Evolutionary conservation across 2,797 vertebrate species (phyloP), one percentile per base, ranked within the genome.

Genomic region (Pseudopleuronectes americanus): DNA sequence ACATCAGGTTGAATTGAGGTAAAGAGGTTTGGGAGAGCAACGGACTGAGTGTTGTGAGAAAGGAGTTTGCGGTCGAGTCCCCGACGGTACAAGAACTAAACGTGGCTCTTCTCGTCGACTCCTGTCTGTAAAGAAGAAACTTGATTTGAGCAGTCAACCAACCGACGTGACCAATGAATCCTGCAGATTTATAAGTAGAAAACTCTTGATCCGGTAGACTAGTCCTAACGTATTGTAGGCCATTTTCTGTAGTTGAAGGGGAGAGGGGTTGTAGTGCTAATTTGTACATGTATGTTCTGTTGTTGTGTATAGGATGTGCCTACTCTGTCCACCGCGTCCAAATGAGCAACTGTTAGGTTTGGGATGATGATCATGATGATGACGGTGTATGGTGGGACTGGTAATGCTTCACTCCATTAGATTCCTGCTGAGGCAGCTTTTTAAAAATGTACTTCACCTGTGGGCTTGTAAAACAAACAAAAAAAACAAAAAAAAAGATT

Each of bases 271-370:
- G 74, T 92, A 89, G 90, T 89, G 89, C 71, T 91, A 63, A 84
- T 63, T 68, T 78, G 76, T 91, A 76, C 69, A 77, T 68, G 87
- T 90, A 69, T 80, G 74, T 87, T 92, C 74, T 80, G 75, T 89
- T 81, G 80, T 90, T 89, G 87, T 93, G 88, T 84, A 81, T 92
- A 90, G 89, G 86, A 89, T 74, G 89, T 84, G 80, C 80, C 86
- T 87, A 68, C 87, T 89, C 69, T 76, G 80, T 72, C 60, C 2
- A 17, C 52, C 68, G 56, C 4, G 4, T 82, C 79, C 68, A 43
- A 26, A 5, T 1, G 58, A 84, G 77, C 69, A 22, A 0, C 71
- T 56, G 48, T 38, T 41, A 6, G 52, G 74, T 59, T 68, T 66
- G 3, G 53, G 74, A 54, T 52, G 67, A 58, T 55, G 70, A 43